phyloP scores from a whole-genome alignment of 2,113 vertebrate genomes.

The Oncorhynchus kisutch region DNA sequence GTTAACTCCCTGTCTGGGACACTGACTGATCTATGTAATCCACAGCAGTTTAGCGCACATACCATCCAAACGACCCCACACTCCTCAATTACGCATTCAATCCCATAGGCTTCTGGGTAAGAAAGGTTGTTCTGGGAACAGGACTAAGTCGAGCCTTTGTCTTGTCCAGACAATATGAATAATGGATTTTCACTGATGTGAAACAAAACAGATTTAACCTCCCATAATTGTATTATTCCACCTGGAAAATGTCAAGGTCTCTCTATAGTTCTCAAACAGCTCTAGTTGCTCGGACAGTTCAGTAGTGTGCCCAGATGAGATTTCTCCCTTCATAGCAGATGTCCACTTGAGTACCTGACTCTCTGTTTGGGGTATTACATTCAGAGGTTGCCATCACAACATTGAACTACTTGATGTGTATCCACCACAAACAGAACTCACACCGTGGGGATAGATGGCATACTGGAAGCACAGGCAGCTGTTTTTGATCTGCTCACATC shows the following conservation, averaged over 20 bases:
- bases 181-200: neutral
- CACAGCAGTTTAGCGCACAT: too few species aligned
- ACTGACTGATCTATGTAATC: neutral
- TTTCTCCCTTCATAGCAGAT: neutral
- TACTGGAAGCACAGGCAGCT: slow-evolving; percentile 23
- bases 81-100: neutral
- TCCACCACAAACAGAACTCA: slow-evolving; percentile 12
- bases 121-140: neutral
- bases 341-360: neutral
- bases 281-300: neutral
- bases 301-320: too few species aligned
- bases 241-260: neutral
- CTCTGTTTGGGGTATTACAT: neutral
- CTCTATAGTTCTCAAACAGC: neutral
- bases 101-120: neutral
- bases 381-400: neutral
- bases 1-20: neutral
- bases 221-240: neutral
- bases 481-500: slow-evolving; percentile 22
- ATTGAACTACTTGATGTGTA: neutral
- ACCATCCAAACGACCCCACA: too few species aligned
- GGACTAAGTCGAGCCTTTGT: neutral
- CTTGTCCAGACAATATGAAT: neutral
- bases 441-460: slow-evolving; percentile 5
- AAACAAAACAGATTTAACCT: neutral